Evolutionary conservation across 2,888 invertebrate genomes (phyloP).

Genomic region (Operophtera brumata): DNA sequence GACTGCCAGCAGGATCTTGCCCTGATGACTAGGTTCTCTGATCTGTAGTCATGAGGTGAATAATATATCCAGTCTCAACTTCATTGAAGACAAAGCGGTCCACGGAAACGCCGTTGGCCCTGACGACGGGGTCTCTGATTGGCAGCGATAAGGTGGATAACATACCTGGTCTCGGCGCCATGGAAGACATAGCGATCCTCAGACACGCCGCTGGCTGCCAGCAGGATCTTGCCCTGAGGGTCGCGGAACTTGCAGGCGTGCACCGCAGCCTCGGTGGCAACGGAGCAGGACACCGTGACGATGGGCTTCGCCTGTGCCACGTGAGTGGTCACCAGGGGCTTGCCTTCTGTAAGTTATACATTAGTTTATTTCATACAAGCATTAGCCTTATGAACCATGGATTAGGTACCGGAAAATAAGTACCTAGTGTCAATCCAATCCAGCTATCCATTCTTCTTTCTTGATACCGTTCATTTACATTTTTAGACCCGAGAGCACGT

Average conservation of each 20-base stretch:
- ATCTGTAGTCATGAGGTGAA: no score
- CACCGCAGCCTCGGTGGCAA: conserved; percentile 41
- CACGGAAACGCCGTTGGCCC: no score
- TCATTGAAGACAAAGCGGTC: conserved; percentile 28
- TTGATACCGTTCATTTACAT: no score
- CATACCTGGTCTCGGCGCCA: conserved; percentile 44
- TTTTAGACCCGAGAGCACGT: no score
- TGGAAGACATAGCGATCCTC: conserved; percentile 54
- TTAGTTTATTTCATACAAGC: not conserved
- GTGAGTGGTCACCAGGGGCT: conserved; percentile 43
- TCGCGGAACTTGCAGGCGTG: conserved; percentile 61
- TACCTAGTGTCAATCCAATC: no score
- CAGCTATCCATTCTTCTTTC: no score
- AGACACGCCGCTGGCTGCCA: conserved; percentile 55
- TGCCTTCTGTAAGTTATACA: conserved; percentile 40
- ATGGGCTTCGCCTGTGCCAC: conserved; percentile 42
- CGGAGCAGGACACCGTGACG: conserved; percentile 52
- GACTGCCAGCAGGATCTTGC: no score
- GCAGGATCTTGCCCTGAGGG: conserved; percentile 50
- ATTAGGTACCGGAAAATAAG: no score
- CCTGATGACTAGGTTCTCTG: no score
- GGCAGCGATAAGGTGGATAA: no score
- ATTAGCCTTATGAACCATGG: no score
- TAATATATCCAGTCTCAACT: conserved; percentile 33
- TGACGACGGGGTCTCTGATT: no score